These are phyloP conservation scores for Pandemis cinnamomeana DNA, from an alignment of 2,888 invertebrate species.

Conservation along the genomic window DNA sequence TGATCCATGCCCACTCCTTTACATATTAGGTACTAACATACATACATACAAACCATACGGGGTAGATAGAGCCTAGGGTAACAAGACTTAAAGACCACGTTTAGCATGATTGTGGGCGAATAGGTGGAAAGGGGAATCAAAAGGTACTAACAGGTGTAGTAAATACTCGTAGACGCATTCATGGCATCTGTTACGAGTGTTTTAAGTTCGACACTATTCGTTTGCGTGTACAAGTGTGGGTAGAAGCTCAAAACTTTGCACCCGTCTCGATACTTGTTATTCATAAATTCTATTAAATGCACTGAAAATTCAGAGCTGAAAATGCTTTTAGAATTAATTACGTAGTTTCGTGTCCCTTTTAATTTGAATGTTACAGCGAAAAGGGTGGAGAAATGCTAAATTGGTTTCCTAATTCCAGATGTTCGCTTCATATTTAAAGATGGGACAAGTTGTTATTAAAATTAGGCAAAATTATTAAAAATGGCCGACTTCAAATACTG, in stretches of 20 bases:
- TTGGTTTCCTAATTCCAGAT: not conserved
- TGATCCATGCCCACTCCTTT: no score
- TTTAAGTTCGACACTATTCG: not conserved
- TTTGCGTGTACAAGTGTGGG: not conserved
- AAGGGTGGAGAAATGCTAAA: constrained; percentile 4
- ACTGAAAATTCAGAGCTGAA: not conserved
- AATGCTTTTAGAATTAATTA: constrained; percentile 9
- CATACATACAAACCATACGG: no score
- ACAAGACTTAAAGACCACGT: no score
- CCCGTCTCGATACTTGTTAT: not conserved
- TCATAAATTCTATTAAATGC: constrained; percentile 7
- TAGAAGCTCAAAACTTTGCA: not conserved
- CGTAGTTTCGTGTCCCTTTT: constrained; percentile 1
- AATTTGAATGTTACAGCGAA: not conserved
- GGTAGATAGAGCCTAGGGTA: no score
- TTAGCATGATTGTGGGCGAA: no score
- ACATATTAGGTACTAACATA: no score
- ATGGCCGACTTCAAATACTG: no score
- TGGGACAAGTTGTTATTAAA: not conserved
- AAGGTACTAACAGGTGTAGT: not conserved
- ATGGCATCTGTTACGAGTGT: not conserved
- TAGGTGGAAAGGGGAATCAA: no score
- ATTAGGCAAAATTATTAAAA: no score
- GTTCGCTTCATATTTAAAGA: not conserved
- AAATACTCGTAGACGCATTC: not conserved